Base-by-base conservation (phyloP, 2,797 vertebrate genomes). In the Astyanax mexicanus region DNA sequence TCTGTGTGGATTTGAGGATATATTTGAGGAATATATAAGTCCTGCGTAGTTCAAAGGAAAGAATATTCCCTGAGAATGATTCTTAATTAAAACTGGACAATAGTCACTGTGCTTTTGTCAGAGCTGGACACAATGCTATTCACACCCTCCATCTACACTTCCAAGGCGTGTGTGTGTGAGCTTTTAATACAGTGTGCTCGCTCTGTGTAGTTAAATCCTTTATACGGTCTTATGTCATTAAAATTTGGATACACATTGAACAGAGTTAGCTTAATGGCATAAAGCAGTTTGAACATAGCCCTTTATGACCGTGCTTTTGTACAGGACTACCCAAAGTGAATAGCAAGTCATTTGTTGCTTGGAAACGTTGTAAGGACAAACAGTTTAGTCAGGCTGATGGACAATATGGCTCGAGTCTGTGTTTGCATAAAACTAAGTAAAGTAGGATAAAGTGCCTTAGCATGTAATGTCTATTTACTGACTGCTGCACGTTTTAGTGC, bases 221-320 rank as follows among this genome's bases (percentile, higher is more conserved):
- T 52, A 19, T 49, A 49, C 6, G n/a, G n/a, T 11, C 49, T 23
- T 23, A 3, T 52, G 49, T 52, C 23, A 52, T 52, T 52, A 23
- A 52, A 25, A 10, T 23, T 10, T 6, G 49, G 6, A 52, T 52
- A 19, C 21, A 13, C 49, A 52, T 52, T 52, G 7, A 52, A 25
- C 25, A n/a, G n/a, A 49, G 45, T n/a, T 49, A 52, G 49, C 49
- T 23, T 52, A 52, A 52, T 52, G 49, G 49, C 21, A 52, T 52
- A 6, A 25, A 23, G 10, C 9, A 12, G 9, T 25, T 52, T 8
- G 11, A 23, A 2, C 21, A 23, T 25, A 10, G 2, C 21, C 1
- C 49, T 52, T 52, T 25, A 23, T 52, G 19, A 52, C 21, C 4
- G 2, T 25, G 21, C 8, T 11, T 52, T 52, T 52, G 12, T 52